Conservation (phyloP, 1,140 invertebrate species). For the Drosophila micromelanica region DNA sequence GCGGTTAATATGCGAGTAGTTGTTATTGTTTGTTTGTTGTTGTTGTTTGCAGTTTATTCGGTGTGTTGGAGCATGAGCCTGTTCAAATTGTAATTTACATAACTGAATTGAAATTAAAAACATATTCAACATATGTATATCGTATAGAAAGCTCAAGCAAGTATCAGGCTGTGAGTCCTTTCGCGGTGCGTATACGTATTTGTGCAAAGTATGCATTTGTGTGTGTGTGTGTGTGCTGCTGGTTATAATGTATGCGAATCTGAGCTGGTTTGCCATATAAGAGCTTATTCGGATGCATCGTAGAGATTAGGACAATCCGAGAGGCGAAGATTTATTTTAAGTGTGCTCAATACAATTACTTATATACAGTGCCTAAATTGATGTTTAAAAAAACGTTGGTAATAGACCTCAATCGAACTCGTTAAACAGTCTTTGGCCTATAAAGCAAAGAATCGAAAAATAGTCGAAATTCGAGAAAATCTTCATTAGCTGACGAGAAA, state of each 20-base stretch:
- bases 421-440: constrained; percentile 48
- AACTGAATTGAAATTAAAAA: constrained; percentile 33
- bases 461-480: constrained; percentile 24
- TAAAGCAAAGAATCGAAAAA: constrained; percentile 41
- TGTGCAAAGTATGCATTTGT: constrained; percentile 31
- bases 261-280: constrained; percentile 66
- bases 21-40: constrained; percentile 44
- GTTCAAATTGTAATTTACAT: constrained; percentile 53
- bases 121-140: constrained; percentile 18
- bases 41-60: constrained; percentile 67
- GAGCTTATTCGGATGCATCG: constrained; percentile 31
- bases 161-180: constrained; percentile 53
- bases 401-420: constrained; percentile 43
- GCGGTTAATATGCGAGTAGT: constrained; percentile 51
- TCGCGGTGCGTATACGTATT: constrained; percentile 2
- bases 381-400: constrained; percentile 20
- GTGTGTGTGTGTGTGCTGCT: constrained; percentile 50
- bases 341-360: constrained; percentile 9
- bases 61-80: constrained; percentile 79
- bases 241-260: constrained; percentile 56
- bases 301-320: constrained; percentile 53
- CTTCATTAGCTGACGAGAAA: constrained; percentile 32
- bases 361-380: constrained; percentile 43
- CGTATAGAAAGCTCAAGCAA: constrained; percentile 30
- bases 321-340: not conserved